Evolutionary conservation across 1,140 invertebrate species (phyloP), one percentile per base, ranked within the genome.

Genomic region (Drosophila jambulina): DNA sequence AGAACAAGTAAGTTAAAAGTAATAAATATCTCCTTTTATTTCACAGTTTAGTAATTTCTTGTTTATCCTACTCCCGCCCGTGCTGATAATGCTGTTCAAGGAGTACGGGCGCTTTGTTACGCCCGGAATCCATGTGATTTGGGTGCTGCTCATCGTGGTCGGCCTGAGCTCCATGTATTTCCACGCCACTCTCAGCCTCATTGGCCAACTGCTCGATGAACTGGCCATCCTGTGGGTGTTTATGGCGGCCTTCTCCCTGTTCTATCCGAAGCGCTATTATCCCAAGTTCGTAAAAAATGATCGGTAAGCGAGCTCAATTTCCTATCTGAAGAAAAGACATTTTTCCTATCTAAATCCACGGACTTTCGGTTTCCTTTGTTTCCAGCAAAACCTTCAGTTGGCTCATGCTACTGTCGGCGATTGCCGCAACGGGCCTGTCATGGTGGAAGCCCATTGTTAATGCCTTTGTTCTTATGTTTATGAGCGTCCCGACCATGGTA

Each of bases 81-180:
- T 97, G 10, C 92, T 97, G 19, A 96, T 96, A 76, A 95, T 96
- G 85, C 93, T 97, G 10, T 97, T 97, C 90, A 94, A 94, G 93
- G 96, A 95, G 64, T 97, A 97, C 93, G 95, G 95, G 21, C 94
- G 95, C 71, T 95, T 95, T 79, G 95, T 96, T 4, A 96, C 96
- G 75, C 95, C 95, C 54, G 96, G 95, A 17, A 96, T 97, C 72
- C 96, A 97, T 93, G 77, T 97, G 6, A 94, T 97, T 23, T 97
- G 96, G 96, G 93, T 95, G 8, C 93, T 97, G 59, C 86, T 97
- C 38, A 96, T 97, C 93, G 94, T 97, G 43, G 96, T 97, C 51
- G 96, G 96, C n/a, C 80, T 96, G 1, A 95, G 95, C 64, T 97
- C 96, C 21, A 96, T 96, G 56, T 97, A 97, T 91, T 97, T 97